Evolutionary conservation across 2,888 invertebrate genomes (phyloP).

Genomic region (Sphaeridia pumilis): DNA sequence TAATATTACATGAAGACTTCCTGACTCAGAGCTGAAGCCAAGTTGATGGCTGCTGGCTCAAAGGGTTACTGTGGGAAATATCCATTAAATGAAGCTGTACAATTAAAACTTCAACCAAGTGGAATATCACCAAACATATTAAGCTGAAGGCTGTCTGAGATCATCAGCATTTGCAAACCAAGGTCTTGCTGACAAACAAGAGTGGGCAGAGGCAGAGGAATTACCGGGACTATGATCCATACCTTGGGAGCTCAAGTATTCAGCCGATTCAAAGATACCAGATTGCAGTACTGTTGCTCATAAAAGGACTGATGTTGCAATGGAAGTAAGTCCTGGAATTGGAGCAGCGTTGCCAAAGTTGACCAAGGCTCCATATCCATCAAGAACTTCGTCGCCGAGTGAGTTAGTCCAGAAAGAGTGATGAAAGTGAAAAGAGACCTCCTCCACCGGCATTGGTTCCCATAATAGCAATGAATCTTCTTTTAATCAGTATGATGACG

Average conservation of each 20-base stretch:
- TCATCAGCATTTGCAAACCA: conserved; percentile 58
- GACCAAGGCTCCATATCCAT: conserved; percentile 23
- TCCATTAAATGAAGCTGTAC: too few species aligned
- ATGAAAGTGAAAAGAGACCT: conserved; percentile 8
- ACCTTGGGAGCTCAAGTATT: conserved; percentile 50
- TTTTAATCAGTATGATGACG: too few species aligned
- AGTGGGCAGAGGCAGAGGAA: conserved; percentile 79
- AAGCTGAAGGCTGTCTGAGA: conserved; percentile 76
- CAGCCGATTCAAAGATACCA: conserved; percentile 29
- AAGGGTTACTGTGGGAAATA: too few species aligned
- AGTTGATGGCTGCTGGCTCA: too few species aligned
- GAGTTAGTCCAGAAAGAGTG: conserved; percentile 16
- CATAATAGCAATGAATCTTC: too few species aligned
- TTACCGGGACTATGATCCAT: conserved; percentile 85
- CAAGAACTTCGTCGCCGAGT: conserved; percentile 9
- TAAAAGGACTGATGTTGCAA: conserved; percentile 23
- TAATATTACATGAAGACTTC: too few species aligned
- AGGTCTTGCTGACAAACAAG: conserved; percentile 72
- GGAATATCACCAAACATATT: conserved; percentile 94
- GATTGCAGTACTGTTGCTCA: conserved; percentile 32
- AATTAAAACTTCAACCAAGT: too few species aligned
- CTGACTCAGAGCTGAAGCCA: too few species aligned
- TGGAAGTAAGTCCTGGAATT: conserved; percentile 17
- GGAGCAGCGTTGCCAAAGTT: conserved; percentile 29
- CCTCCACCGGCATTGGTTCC: conserved; percentile 13